Evolutionary conservation across 2,888 invertebrate genomes (phyloP).

Genomic region (Oligia strigilis): DNA sequence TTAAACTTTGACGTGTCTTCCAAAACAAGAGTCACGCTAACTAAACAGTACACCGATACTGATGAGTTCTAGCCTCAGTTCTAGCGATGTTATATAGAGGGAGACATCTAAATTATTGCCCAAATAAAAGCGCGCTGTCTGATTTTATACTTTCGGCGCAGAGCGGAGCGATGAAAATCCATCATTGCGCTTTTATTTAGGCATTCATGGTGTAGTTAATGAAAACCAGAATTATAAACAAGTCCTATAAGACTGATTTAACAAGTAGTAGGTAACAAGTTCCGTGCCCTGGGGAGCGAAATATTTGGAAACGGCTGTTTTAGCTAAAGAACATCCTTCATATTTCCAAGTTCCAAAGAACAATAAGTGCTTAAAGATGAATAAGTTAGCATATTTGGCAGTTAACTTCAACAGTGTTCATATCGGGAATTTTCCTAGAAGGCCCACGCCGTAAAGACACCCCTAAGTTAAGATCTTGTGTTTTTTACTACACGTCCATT

Average conservation of each 20-base stretch:
- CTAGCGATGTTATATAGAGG: not conserved
- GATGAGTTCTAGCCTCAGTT: not conserved
- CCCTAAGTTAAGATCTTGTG: constrained; percentile 1
- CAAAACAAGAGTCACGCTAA: not conserved
- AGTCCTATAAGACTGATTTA: not conserved
- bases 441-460: not conserved
- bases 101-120: not conserved
- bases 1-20: not conserved
- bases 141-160: not conserved
- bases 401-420: constrained; percentile 33
- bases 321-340: not conserved
- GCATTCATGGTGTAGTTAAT: too few relatives aligned
- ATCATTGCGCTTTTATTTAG: not conserved
- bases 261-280: not conserved
- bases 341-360: constrained; percentile 14
- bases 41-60: not conserved
- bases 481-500: constrained; percentile 33
- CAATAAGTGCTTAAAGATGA: constrained; percentile 35
- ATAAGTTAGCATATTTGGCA: constrained; percentile 38
- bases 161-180: not conserved
- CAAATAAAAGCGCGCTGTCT: not conserved
- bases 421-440: constrained; percentile 23
- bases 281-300: not conserved
- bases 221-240: not conserved
- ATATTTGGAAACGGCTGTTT: constrained; percentile 2